A percentile compares a stretch with the other conserved stretches of the same genome.
These are phyloP conservation scores for Cecropterus lyciades DNA, from an alignment of 1,140 invertebrate genomes.

Conservation along the genomic window DNA sequence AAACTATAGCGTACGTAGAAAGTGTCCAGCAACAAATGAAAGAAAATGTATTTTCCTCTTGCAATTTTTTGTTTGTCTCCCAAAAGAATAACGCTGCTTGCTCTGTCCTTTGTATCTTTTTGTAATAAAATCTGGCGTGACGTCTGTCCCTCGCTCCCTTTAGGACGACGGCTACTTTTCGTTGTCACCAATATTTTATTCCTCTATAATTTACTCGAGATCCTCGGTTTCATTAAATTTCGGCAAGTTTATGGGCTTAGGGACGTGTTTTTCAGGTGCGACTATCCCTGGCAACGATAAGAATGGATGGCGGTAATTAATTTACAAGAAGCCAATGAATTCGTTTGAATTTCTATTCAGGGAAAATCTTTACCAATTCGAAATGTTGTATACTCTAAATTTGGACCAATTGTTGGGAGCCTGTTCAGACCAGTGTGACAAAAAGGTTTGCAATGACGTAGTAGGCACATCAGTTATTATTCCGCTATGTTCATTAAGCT, in stretches of 20 bases:
- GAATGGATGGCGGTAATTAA: constrained; percentile 24
- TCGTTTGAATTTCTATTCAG: not conserved
- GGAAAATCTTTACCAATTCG: too few relatives aligned
- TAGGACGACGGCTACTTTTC: constrained; percentile 47
- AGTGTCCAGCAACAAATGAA: not conserved
- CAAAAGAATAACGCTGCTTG: constrained; percentile 38
- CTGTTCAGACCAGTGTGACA: too few relatives aligned
- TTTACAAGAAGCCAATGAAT: not conserved
- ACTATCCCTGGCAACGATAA: constrained; percentile 6
- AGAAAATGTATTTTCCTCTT: constrained; percentile 10
- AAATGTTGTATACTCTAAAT: too few relatives aligned
- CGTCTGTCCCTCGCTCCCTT: constrained; percentile 47
- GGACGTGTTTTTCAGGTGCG: constrained; percentile 30
- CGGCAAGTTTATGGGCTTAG: constrained; percentile 25
- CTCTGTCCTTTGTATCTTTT: constrained; percentile 40
- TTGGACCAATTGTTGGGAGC: too few relatives aligned
- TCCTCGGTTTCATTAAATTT: constrained; percentile 53
- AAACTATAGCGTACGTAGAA: not conserved
- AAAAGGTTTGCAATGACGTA: too few relatives aligned
- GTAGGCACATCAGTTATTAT: too few relatives aligned
- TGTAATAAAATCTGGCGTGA: constrained; percentile 54
- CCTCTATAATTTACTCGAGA: constrained; percentile 47
- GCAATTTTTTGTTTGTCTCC: constrained; percentile 45
- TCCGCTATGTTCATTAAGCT: too few relatives aligned
- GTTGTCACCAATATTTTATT: constrained; percentile 54